phyloP scores from a whole-genome alignment of 2,888 invertebrate species.

The Calameuta filiformis region DNA sequence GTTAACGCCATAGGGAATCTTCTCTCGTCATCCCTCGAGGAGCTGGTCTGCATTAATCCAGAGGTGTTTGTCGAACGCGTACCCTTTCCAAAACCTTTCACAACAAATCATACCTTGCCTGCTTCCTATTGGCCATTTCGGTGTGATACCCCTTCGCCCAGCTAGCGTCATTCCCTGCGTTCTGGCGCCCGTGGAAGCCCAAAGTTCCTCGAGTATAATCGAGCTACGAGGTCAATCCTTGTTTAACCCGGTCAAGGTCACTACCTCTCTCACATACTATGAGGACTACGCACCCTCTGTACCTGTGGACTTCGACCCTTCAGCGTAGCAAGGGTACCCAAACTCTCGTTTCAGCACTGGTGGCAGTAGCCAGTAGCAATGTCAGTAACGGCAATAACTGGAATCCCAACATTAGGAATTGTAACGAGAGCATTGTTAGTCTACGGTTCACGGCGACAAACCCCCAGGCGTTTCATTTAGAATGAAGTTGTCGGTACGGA shows the following conservation, averaged over 20 bases:
- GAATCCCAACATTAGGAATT: background rate
- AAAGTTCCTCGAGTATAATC: background rate
- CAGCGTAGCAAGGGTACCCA: background rate
- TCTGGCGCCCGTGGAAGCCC: background rate
- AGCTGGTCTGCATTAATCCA: slow-evolving; percentile 21
- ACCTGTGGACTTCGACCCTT: background rate
- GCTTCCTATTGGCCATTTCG: background rate
- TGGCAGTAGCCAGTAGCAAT: background rate
- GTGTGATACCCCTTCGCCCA: background rate
- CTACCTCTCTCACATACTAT: background rate
- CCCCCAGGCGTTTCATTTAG: slow-evolving; percentile 22
- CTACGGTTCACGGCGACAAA: slow-evolving; percentile 18
- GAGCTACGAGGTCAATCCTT: background rate
- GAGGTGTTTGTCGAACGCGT: slow-evolving; percentile 17
- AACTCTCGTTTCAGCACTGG: background rate
- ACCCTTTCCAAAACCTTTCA: background rate
- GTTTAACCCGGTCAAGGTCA: background rate
- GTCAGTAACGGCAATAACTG: background rate
- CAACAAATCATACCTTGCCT: background rate
- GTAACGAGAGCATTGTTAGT: background rate
- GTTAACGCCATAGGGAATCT: slow-evolving; percentile 11
- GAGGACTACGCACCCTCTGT: background rate
- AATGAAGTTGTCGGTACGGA: background rate
- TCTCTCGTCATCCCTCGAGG: slow-evolving; percentile 16
- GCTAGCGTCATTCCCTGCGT: background rate